Conservation (phyloP, 2,113 vertebrate genomes). For the Oreotrochilus melanogaster region DNA sequence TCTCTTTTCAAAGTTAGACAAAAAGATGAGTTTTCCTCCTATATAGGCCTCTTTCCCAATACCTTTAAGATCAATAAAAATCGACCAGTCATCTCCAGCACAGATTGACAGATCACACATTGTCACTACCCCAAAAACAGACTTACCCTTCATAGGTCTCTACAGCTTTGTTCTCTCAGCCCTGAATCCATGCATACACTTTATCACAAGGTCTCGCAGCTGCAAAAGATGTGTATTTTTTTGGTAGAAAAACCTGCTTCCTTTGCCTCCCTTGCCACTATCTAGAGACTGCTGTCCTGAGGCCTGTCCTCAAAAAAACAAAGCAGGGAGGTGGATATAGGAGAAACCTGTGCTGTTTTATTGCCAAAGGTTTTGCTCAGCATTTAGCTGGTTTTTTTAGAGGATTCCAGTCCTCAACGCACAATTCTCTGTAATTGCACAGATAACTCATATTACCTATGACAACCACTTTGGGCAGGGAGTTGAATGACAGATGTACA, state of each 20-base stretch:
- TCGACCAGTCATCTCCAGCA: accelerated
- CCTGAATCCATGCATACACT: neutral
- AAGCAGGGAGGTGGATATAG: accelerated
- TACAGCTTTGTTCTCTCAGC: neutral
- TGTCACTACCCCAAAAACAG: neutral
- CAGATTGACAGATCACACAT: neutral
- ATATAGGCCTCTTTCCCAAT: neutral
- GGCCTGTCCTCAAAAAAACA: neutral
- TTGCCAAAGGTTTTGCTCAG: neutral
- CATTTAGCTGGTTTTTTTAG: neutral
- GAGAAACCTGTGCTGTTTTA: neutral
- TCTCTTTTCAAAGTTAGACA: neutral
- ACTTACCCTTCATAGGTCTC: neutral
- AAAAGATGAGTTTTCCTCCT: neutral
- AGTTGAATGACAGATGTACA: neutral
- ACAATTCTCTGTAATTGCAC: neutral
- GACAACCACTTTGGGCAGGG: neutral
- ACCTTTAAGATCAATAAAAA: neutral
- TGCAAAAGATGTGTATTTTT: neutral
- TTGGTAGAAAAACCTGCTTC: neutral
- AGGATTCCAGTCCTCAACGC: neutral
- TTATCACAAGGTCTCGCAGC: neutral
- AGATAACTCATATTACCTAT: neutral
- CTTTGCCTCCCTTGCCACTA: neutral
- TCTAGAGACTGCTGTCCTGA: accelerated